Conservation (phyloP, 2,888 invertebrate species). For the Capitulum mitella region DNA sequence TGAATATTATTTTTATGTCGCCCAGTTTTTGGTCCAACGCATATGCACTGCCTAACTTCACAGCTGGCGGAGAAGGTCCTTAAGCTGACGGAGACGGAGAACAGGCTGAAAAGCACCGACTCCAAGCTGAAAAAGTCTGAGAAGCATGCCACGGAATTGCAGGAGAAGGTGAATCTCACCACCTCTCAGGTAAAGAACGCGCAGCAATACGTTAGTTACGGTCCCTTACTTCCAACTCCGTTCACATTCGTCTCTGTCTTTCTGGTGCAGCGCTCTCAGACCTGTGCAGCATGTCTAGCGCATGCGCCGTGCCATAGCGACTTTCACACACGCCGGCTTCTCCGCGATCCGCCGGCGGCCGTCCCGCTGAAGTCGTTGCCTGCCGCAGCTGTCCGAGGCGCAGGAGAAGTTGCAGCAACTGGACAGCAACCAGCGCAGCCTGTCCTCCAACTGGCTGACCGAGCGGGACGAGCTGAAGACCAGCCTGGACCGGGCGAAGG, state of each 20-base stretch:
- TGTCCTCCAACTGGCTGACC: constrained; percentile 39
- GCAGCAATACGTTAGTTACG: no score
- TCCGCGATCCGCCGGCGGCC: no score
- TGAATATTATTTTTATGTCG: no score
- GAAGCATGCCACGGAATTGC: constrained; percentile 28
- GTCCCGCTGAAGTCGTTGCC: no score
- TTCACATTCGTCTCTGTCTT: no score
- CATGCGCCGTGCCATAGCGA: no score
- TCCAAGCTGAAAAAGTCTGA: constrained; percentile 23
- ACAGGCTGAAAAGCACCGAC: constrained; percentile 41
- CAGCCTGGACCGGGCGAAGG: constrained; percentile 31
- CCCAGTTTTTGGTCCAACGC: no score
- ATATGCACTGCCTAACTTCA: no score
- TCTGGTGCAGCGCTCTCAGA: no score
- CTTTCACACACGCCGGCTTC: no score
- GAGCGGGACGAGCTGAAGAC: constrained; percentile 41
- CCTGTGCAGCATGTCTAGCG: no score
- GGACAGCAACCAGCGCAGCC: constrained; percentile 38
- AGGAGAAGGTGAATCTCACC: constrained; percentile 26
- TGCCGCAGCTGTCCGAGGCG: constrained; percentile 27
- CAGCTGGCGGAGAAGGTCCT: background rate
- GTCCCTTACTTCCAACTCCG: no score
- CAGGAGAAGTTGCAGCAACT: constrained; percentile 36
- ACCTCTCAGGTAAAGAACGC: background rate
- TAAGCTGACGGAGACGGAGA: constrained; percentile 43